Evolutionary conservation across 2,888 invertebrate genomes (phyloP), one percentile per base, ranked within the genome.

Genomic region (Melanargia galathea): DNA sequence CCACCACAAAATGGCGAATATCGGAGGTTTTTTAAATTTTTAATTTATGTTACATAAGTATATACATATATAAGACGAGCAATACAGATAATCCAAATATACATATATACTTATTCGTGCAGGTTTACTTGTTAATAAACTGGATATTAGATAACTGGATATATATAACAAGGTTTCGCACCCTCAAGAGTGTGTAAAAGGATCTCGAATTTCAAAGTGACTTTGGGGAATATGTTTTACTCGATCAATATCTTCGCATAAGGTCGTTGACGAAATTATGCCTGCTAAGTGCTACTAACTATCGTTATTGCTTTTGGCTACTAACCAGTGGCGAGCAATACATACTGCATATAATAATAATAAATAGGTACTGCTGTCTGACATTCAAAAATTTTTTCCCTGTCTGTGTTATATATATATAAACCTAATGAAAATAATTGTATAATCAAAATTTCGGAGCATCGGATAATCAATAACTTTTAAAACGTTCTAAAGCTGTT

Each of bases 231-330:
- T 51, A 51, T 18, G 30, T 51, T 51, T 33, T 11, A 51, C 20
- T n/a, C 49, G 33, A 51, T 51, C 51, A 51, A 51, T 33, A 51
- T 2, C 51, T 38, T 51, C 33, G 11, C 18, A 20, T 51, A 18
- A 13, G 51, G 51, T 52, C 35, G 7, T 52, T 52, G 33, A 35
- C 52, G 22, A 52, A 52, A 35, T 18, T 52, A 52, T 20, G 52
- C 13, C 52, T 18, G 18, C 11, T 16, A n/a, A n/a, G n/a, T n/a
- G n/a, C n/a, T n/a, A n/a, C n/a, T n/a, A n/a, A 30, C 24, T 6
- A 24, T 24, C 5, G 22, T 24, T 24, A 13, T 40, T 40, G 13
- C 4, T 16, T 49, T n/a, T n/a, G n/a, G 26, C 16, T 30, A 30
- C 16, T 2, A 1, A 22, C 11, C 13, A 4, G 46, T 22, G 46